Evolutionary conservation across 30 jellyfish, hydroid and myxozoan species (phyloP).

Genomic region (Phacellophora camtschatica): DNA sequence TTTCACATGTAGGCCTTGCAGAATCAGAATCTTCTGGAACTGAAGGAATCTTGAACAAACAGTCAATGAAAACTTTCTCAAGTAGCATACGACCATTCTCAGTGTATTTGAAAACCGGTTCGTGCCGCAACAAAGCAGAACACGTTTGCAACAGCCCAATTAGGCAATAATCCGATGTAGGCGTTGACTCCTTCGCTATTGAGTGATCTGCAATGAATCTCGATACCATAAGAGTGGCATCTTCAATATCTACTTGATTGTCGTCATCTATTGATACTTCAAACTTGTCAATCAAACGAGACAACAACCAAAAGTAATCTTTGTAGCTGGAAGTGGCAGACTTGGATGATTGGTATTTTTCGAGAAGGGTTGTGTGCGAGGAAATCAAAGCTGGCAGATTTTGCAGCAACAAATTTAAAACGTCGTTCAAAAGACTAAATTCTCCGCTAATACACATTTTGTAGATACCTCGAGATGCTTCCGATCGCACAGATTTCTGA

Average conservation of each 20-base stretch:
- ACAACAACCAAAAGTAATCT: constrained; percentile 93
- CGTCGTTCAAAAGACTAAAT: constrained; percentile 42
- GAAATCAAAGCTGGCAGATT: constrained; percentile 74
- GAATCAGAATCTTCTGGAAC: constrained; percentile 35
- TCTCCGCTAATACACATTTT: constrained; percentile 95
- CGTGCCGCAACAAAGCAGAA: constrained; percentile 88
- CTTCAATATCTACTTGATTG: constrained; percentile 60
- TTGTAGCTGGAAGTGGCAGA: constrained; percentile 73
- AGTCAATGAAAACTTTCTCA: constrained; percentile 67
- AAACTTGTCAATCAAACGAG: constrained; percentile 83
- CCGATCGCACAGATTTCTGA: constrained; percentile 97
- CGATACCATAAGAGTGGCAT: constrained; percentile 65
- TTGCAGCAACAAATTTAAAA: constrained; percentile 57
- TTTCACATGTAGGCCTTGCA: constrained; percentile 71
- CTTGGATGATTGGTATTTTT: constrained; percentile 29
- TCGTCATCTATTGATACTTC: not conserved
- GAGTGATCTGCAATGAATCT: constrained; percentile 48
- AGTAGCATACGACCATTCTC: constrained; percentile 61
- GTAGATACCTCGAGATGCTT: constrained; percentile 97
- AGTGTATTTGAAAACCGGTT: constrained; percentile 64
- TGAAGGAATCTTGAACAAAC: constrained; percentile 74
- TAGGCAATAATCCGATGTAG: constrained; percentile 80
- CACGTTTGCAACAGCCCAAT: constrained; percentile 94
- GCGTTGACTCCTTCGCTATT: constrained; percentile 24
- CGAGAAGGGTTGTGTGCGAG: constrained; percentile 18